Percentiles rank a stretch among this genome's conserved stretches.
phyloP scores from a whole-genome alignment of 92 coral and sea anemone genomes.

The Muricea muricata region DNA sequence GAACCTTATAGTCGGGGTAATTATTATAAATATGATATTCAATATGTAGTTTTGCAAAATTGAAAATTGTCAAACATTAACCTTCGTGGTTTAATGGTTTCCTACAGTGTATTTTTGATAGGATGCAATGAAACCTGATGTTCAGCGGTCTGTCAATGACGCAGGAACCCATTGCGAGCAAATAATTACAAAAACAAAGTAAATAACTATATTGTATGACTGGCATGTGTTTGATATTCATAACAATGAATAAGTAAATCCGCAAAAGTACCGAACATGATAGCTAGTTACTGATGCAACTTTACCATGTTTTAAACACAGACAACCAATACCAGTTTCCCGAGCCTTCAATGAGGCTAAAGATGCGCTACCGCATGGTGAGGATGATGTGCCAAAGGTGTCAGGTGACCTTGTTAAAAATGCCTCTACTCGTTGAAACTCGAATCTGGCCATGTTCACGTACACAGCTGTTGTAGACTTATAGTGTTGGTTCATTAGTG shows the following conservation, averaged over 20 bases:
- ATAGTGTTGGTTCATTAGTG: not conserved
- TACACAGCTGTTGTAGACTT: not conserved
- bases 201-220: not conserved
- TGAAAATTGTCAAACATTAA: not conserved
- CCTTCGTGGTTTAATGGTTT: not conserved
- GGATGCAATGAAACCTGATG: constrained; percentile 17
- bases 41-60: not conserved
- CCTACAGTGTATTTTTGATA: not conserved
- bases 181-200: constrained; percentile 6
- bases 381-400: not conserved
- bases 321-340: not conserved
- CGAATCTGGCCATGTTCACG: constrained; percentile 8
- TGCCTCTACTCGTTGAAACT: constrained; percentile 4
- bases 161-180: constrained; percentile 4
- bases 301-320: not conserved
- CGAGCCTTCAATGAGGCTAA: not conserved
- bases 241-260: too few species aligned
- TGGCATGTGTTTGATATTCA: not conserved
- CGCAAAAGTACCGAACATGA: too few species aligned
- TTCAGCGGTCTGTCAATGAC: not conserved
- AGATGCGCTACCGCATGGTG: not conserved
- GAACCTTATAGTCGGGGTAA: constrained; percentile 11
- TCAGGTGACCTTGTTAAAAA: not conserved
- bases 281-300: not conserved
- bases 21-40: not conserved